A percentile compares a stretch with the other conserved stretches of the same genome.
phyloP scores from a whole-genome alignment of 1,140 invertebrate species.

The Macrocentrus cingulum region DNA sequence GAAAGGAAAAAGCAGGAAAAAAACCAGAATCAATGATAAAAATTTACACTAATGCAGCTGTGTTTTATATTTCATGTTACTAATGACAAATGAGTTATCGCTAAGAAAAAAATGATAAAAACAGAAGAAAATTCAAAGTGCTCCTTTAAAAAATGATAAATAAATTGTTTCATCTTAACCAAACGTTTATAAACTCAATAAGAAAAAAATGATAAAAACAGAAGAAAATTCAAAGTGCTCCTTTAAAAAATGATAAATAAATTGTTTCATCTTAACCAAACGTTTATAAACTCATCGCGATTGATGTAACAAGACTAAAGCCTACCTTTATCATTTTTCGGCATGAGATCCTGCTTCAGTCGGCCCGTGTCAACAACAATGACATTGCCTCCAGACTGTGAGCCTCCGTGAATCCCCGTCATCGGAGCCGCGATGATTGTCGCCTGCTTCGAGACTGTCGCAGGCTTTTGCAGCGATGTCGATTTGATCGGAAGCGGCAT shows the following conservation, averaged over 20 bases:
- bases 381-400: conserved; percentile 62
- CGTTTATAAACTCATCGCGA: conserved; percentile 64
- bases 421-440: conserved; percentile 56
- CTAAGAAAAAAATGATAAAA: conserved; percentile 15
- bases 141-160: no score
- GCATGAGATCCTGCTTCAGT: conserved; percentile 57
- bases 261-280: no score
- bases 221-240: no score
- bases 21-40: conserved; percentile 25
- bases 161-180: no score
- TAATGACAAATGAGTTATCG: conserved; percentile 25
- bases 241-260: no score
- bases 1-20: background rate
- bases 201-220: no score
- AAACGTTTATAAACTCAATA: conserved; percentile 63
- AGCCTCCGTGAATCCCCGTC: conserved; percentile 44
- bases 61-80: conserved; percentile 55
- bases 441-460: conserved; percentile 48
- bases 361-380: conserved; percentile 69
- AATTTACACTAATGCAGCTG: no score
- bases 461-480: conserved; percentile 41
- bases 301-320: no score
- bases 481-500: conserved; percentile 55
- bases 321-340: conserved; percentile 48
- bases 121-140: no score